These are phyloP conservation scores for Trichomalopsis sarcophagae DNA, from an alignment of 1,140 invertebrate genomes.

Conservation along the genomic window DNA sequence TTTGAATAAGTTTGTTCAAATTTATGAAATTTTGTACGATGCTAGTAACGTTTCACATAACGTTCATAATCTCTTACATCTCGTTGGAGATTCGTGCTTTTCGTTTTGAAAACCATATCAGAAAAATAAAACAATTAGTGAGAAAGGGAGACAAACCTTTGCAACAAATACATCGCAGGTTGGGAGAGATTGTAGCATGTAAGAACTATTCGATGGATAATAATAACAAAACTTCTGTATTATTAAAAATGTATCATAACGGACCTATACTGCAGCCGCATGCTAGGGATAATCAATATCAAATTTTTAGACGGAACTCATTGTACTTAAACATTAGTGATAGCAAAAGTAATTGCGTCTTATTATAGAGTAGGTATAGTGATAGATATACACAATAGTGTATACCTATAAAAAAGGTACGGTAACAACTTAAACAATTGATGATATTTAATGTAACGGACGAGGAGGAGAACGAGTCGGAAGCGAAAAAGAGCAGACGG, in stretches of 20 bases:
- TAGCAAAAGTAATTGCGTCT: not conserved
- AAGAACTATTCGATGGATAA: not conserved
- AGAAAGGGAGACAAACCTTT: slow-evolving; percentile 49
- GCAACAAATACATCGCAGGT: slow-evolving; percentile 17
- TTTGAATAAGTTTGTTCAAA: slow-evolving; percentile 30
- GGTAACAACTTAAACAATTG: too few relatives aligned
- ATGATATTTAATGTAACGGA: too few relatives aligned
- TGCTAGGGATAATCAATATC: not conserved
- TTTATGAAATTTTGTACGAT: slow-evolving; percentile 26
- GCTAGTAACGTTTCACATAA: slow-evolving; percentile 35
- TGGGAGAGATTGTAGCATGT: not conserved
- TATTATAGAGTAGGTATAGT: too few relatives aligned
- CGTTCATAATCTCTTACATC: slow-evolving; percentile 50
- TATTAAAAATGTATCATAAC: not conserved
- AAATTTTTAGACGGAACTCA: not conserved
- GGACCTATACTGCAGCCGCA: not conserved
- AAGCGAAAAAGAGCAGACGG: too few relatives aligned
- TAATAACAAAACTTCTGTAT: not conserved
- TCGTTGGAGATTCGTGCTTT: slow-evolving; percentile 40
- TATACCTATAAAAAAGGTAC: too few relatives aligned
- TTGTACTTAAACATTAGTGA: not conserved
- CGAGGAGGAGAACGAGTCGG: too few relatives aligned
- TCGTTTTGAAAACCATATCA: slow-evolving; percentile 50
- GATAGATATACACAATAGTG: too few relatives aligned
- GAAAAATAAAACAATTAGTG: slow-evolving; percentile 34